These are phyloP conservation scores for Oxygymnocypris stewartii DNA, from an alignment of 2,113 vertebrate genomes.

Conservation along the genomic window DNA sequence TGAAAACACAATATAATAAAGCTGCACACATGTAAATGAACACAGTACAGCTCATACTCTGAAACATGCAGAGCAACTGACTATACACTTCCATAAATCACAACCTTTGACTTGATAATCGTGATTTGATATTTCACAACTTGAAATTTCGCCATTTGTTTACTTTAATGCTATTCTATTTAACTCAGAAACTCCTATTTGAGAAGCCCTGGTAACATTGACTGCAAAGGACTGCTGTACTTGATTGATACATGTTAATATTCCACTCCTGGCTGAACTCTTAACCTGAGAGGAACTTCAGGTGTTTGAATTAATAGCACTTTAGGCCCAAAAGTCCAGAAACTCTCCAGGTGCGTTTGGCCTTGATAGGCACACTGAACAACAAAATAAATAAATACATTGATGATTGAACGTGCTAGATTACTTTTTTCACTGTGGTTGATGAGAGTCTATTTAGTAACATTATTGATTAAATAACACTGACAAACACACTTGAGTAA, in stretches of 20 bases:
- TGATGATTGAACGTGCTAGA: background rate
- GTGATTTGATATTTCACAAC: background rate
- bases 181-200: background rate
- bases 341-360: slow-evolving; percentile 57
- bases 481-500: background rate
- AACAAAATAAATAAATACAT: background rate
- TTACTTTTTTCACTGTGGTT: background rate
- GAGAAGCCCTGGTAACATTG: background rate
- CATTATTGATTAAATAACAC: background rate
- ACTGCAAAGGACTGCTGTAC: slow-evolving; percentile 26
- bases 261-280: slow-evolving; percentile 64
- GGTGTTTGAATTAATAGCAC: slow-evolving; percentile 68
- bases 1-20: background rate
- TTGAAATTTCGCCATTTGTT: background rate
- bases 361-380: background rate
- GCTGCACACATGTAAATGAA: background rate
- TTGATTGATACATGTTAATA: slow-evolving; percentile 56
- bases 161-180: background rate
- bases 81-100: background rate
- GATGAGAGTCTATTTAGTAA: background rate
- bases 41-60: background rate
- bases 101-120: background rate
- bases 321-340: slow-evolving; percentile 59
- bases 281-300: slow-evolving; percentile 46
- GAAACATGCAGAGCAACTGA: background rate